A percentile compares a stretch with the other conserved stretches of the same genome.
Evolutionary conservation across 64 coral and sea anemone genomes (phyloP).

Genomic region (Hydrozoanthus tunicans): DNA sequence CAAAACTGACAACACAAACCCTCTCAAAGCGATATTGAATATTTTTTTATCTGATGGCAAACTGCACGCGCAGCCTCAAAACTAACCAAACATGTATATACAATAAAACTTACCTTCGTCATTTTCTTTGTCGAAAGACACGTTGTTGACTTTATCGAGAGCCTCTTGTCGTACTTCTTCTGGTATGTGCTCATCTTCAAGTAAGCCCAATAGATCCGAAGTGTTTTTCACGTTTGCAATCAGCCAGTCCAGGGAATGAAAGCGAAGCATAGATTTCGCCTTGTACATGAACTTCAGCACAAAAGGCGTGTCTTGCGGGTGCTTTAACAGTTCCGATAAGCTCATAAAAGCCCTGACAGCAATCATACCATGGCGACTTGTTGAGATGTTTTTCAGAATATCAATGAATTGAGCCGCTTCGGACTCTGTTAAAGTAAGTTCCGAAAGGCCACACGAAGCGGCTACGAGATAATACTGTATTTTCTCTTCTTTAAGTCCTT

Average conservation of each 20-base stretch:
- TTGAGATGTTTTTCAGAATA: slow-evolving; percentile 87
- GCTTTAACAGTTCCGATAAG: slow-evolving; percentile 74
- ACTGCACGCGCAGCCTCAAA: neutral
- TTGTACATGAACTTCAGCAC: slow-evolving; percentile 96
- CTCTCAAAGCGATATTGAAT: neutral
- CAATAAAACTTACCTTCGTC: slow-evolving; percentile 65
- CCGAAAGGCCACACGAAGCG: slow-evolving; percentile 84
- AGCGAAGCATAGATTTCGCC: slow-evolving; percentile 88
- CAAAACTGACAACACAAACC: neutral
- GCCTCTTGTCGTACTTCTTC: slow-evolving; percentile 92
- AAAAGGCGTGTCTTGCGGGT: slow-evolving; percentile 93
- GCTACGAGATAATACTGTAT: slow-evolving; percentile 87
- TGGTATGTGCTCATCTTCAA: slow-evolving; percentile 85
- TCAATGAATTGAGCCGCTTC: slow-evolving; percentile 80
- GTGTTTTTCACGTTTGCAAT: slow-evolving; percentile 87
- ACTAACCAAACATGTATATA: neutral
- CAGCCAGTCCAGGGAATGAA: slow-evolving; percentile 95
- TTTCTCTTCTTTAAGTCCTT: slow-evolving; percentile 86
- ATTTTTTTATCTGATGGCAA: neutral
- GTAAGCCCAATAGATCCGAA: slow-evolving; percentile 76
- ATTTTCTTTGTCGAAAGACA: slow-evolving; percentile 66
- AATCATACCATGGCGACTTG: slow-evolving; percentile 78
- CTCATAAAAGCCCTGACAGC: slow-evolving; percentile 94
- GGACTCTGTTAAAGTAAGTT: slow-evolving; percentile 71
- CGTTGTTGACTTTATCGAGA: slow-evolving; percentile 79